phyloP scores from a whole-genome alignment of 2,797 vertebrate species.

The Ptychobarbus kaznakovi region DNA sequence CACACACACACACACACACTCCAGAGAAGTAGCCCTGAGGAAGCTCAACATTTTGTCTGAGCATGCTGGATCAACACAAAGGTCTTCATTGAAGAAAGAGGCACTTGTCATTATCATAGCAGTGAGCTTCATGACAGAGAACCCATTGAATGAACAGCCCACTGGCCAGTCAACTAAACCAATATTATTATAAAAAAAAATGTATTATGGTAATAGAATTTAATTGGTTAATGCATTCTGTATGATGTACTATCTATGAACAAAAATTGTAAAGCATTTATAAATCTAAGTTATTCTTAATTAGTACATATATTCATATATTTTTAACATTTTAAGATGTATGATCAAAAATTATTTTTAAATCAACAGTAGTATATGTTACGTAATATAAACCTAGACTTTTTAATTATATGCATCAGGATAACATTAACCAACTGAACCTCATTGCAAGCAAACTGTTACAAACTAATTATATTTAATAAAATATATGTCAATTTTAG shows the following conservation, averaged over 20 bases:
- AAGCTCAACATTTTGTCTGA: slow-evolving; percentile 56
- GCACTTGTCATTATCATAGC: slow-evolving; percentile 8
- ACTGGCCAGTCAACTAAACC: neutral
- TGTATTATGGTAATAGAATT: neutral
- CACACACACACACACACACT: slow-evolving; percentile 21
- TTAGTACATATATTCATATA: neutral
- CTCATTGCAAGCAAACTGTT: neutral
- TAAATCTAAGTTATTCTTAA: neutral
- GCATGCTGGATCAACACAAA: slow-evolving; percentile 60
- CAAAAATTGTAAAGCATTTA: neutral
- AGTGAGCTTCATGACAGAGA: slow-evolving; percentile 41
- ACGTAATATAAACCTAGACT: neutral
- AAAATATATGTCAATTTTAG: neutral
- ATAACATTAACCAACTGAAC: neutral
- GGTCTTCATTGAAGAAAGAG: slow-evolving; percentile 64
- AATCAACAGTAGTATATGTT: neutral
- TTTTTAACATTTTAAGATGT: neutral
- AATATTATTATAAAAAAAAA: too few relatives aligned
- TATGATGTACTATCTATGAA: neutral
- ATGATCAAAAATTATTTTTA: neutral
- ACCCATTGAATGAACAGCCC: slow-evolving; percentile 36
- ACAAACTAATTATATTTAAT: neutral
- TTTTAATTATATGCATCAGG: neutral
- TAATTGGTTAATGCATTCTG: neutral
- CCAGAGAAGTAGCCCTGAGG: slow-evolving; percentile 53